Base-by-base conservation (phyloP, 2,113 vertebrate species). In the Sylvilagus bachmani region DNA sequence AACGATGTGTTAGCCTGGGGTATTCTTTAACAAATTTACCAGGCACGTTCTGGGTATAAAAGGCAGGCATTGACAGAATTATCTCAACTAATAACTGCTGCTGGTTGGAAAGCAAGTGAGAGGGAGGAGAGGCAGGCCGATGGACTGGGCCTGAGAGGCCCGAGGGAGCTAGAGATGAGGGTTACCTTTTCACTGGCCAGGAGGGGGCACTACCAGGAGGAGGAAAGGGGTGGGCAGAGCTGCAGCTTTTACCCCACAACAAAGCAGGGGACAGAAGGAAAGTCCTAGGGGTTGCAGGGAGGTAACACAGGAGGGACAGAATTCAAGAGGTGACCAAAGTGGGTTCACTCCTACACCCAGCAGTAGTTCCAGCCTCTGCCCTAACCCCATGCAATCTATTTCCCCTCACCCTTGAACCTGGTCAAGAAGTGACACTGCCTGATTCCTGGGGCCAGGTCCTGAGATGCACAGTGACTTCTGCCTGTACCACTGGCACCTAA, bases 11-110 rank as follows among this genome's bases (percentile, higher is more conserved):
- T 98, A 98, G 98, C 99, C 98, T 98, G 97, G 98, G 98, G 98
- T 98, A 98, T 98, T 99, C 97, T 99, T 98, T 99, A 99, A 99
- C 99, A 99, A 99, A 99, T 99, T 99, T 99, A 99, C 99, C 98
- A 99, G 98, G 98, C 98, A 98, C 97, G 97, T 99, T 98, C 98
- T 98, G 98, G 98, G 98, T 98, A 98, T 97, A 98, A 98, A 98
- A 98, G 98, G 96, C 98, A 97, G 97, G 98, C 97, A 94, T 98
- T 99, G 99, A 99, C 99, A 98, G 98, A 99, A 99, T 99, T 99
- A 99, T 98, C 98, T 99, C 98, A 99, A 98, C 98, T 98, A 98
- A 98, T 98, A 98, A 19, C 98, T 99, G 98, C 99, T 99, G 98
- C 99, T 99, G 99, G 98, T 98, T 98, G 98, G 98, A 77, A 96